Evolutionary conservation across 2,797 vertebrate species (phyloP), one percentile per base, ranked within the genome.

Genomic region (Margarornis squamiger): DNA sequence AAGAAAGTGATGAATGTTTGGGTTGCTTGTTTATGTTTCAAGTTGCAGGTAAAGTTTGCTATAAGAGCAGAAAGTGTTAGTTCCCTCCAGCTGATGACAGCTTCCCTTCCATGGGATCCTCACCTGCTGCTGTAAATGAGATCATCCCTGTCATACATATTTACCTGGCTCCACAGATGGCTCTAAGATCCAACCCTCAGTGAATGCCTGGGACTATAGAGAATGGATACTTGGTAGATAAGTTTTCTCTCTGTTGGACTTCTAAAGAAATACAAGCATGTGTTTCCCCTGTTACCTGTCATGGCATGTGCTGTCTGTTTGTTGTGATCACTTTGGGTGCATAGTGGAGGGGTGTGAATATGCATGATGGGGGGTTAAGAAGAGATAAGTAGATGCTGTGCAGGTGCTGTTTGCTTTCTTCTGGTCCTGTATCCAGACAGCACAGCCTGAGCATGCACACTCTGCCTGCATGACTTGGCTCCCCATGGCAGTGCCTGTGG

Each of bases 401-500:
- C 30, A 48, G n/a, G 6, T 58, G 83, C 67, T 41, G 20, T 62
- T 66, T 62, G 58, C 57, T 54, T 14, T 45, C 54, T 38, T 24
- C 57, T 49, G 23, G 2, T 41, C 73, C 83, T 73, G 57, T 34
- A 36, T 24, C 10, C 24, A 12, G 51, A 27, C 30, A 58, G 88
- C 73, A n/a, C 12, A 23, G 43, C 82, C 63, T 11, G n/a, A 71
- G 34, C 14, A 17, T 2, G 6, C 17, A 2, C 29, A 5, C 1
- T 0, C 36, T 79, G 39, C 67, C 49, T 59, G 65, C 80, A 34
- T 7, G 52, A 41, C 79, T 86, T 3, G 3, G 86, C 70, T 77
- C 26, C 59, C 32, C 0, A 0, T 3, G 54, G 46, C 71, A 20
- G 41, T 4, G 68, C 82, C 49, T 51, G 12, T 0, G 3, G 70